Percentiles rank a stretch among this genome's conserved stretches.
Conservation (phyloP, 1,140 invertebrate species). For the Drosophila mauritiana region DNA sequence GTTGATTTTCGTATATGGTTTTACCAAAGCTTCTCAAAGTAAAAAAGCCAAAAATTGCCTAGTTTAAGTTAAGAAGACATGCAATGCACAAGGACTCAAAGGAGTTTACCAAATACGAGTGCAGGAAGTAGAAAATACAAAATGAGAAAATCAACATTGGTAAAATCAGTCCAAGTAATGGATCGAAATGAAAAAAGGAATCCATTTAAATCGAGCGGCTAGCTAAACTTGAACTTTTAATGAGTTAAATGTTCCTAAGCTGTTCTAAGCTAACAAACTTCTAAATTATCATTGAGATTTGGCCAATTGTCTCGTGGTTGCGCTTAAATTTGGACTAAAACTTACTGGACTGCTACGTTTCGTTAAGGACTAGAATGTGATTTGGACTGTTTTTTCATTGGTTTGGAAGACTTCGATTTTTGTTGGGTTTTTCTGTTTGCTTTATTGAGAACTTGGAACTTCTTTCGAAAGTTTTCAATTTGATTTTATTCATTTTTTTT, state of each 20-base stretch:
- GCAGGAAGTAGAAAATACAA: constrained; percentile 43
- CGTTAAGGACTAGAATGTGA: constrained; percentile 29
- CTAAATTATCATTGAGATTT: constrained; percentile 15
- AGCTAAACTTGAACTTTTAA: constrained; percentile 32
- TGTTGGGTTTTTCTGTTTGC: constrained; percentile 16
- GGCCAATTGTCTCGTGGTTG: constrained; percentile 47
- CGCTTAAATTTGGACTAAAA: constrained; percentile 46
- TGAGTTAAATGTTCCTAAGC: constrained; percentile 44
- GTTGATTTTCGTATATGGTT: constrained; percentile 28
- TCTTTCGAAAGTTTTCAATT: constrained; percentile 14
- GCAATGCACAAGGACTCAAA: constrained; percentile 36
- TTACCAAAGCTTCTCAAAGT: constrained; percentile 28
- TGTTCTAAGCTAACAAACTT: constrained; percentile 20
- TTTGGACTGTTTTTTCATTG: constrained; percentile 34
- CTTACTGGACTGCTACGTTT: constrained; percentile 32
- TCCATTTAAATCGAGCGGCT: constrained; percentile 46
- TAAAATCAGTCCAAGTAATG: constrained; percentile 23
- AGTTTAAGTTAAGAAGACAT: constrained; percentile 39
- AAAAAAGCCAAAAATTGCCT: constrained; percentile 26
- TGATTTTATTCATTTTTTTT: constrained; percentile 20
- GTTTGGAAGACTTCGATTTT: constrained; percentile 55
- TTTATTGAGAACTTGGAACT: constrained; percentile 12
- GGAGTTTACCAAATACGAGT: constrained; percentile 36
- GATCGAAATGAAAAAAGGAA: constrained; percentile 20
- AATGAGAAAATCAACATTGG: constrained; percentile 32